phyloP scores from a whole-genome alignment of 2,113 vertebrate species.

The Eulemur rufifrons region DNA sequence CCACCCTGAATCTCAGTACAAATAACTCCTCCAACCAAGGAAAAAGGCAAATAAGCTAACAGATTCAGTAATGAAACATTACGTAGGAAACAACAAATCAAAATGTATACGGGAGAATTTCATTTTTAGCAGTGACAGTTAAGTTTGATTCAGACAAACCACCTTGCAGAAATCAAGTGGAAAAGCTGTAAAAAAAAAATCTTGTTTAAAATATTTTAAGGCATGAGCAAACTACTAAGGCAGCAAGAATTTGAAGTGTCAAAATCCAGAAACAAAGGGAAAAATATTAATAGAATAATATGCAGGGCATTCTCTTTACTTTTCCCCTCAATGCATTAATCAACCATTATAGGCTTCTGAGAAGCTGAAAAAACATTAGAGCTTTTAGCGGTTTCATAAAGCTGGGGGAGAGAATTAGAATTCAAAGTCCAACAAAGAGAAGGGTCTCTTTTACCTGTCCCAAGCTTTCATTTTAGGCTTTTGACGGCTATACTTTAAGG shows the following conservation, averaged over 20 bases:
- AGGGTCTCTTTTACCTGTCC: not conserved
- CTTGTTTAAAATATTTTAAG: not conserved
- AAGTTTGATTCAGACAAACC: not conserved
- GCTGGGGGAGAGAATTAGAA: not conserved
- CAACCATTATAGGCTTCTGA: not conserved
- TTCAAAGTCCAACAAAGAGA: not conserved
- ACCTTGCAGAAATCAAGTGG: not conserved
- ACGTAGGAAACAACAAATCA: not conserved
- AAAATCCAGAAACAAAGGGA: not conserved
- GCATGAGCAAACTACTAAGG: not conserved
- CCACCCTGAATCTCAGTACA: not conserved
- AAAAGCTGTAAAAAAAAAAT: slow-evolving; percentile 1
- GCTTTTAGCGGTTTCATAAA: not conserved
- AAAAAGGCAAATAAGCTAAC: not conserved
- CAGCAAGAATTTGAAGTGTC: not conserved
- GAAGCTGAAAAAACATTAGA: not conserved
- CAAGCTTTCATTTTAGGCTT: not conserved
- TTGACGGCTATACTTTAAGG: not conserved
- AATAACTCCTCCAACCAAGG: not conserved
- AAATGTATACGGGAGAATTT: not conserved
- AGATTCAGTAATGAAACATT: not conserved
- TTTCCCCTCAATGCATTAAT: not conserved
- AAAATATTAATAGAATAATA: not conserved
- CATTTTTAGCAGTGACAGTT: not conserved
- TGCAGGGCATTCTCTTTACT: not conserved